These are phyloP conservation scores for Ranitomeya variabilis DNA, from an alignment of 2,113 vertebrate species.

Conservation along the genomic window DNA sequence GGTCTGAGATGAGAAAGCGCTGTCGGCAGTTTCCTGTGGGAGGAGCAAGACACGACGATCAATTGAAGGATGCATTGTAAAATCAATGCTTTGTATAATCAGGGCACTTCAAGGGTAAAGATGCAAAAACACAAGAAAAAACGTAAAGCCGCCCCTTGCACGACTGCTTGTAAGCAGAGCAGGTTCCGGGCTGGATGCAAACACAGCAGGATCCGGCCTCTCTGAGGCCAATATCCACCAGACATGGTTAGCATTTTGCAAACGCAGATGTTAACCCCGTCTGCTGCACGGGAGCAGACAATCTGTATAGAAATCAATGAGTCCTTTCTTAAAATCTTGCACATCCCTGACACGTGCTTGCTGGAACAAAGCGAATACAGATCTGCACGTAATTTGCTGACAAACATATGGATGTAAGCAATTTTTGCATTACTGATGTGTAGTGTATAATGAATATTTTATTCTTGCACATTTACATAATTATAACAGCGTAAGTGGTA, in stretches of 20 bases:
- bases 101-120: constrained; percentile 92
- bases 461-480: not conserved
- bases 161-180: constrained; percentile 66
- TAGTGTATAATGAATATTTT: not conserved
- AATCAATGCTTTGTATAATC: constrained; percentile 96
- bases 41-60: constrained; percentile 78
- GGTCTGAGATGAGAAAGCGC: constrained; percentile 54
- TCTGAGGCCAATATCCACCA: constrained; percentile 37
- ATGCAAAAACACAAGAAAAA: constrained; percentile 71
- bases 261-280: constrained; percentile 33
- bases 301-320: constrained; percentile 34
- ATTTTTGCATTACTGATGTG: not conserved
- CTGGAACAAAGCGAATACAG: not conserved
- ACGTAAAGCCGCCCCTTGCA: not conserved
- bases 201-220: constrained; percentile 36
- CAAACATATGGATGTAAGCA: constrained; percentile 8
- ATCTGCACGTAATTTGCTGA: not conserved
- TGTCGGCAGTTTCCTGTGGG: constrained; percentile 77
- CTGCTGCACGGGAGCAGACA: constrained; percentile 11
- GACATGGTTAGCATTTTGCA: constrained; percentile 21
- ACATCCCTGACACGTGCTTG: not conserved
- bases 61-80: constrained; percentile 90
- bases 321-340: not conserved
- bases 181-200: constrained; percentile 59
- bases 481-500: not conserved